Percentiles rank a stretch among this genome's conserved stretches.
Evolutionary conservation across 2,888 invertebrate genomes (phyloP).

Genomic region (Phortica okadai): DNA sequence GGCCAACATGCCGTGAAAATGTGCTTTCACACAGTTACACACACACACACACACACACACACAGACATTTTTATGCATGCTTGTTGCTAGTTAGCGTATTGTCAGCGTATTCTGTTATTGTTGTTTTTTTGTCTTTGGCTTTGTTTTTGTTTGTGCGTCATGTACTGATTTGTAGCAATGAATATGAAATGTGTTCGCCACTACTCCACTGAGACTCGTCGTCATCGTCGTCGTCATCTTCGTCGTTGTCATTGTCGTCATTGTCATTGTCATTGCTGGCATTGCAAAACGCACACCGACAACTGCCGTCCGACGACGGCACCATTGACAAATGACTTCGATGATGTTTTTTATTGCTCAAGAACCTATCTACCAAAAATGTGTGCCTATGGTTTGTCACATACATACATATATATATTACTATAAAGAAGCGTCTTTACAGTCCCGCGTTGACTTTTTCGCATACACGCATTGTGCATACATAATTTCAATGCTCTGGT

Average conservation of each 20-base stretch:
- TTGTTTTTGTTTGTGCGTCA: conserved; percentile 51
- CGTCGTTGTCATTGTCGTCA: conserved; percentile 17
- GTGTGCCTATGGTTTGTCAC: conserved; percentile 49
- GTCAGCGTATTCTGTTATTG: conserved; percentile 24
- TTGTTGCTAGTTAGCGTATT: conserved; percentile 54
- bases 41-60: no score
- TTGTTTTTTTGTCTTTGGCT: neutral
- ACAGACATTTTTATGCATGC: neutral
- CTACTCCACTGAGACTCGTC: neutral
- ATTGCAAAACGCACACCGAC: neutral
- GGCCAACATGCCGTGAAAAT: conserved; percentile 20
- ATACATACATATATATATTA: conserved; percentile 18
- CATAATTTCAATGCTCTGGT: conserved; percentile 47
- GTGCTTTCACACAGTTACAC: neutral
- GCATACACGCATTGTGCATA: conserved; percentile 54
- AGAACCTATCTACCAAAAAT: conserved; percentile 55
- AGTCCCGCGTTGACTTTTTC: neutral
- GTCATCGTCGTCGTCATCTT: conserved; percentile 36
- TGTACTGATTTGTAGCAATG: conserved; percentile 66
- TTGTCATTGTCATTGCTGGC: conserved; percentile 27
- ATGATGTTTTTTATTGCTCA: conserved; percentile 67
- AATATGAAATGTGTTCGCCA: conserved; percentile 59
- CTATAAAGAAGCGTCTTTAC: neutral
- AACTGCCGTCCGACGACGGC: neutral
- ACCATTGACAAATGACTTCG: conserved; percentile 67